Conservation (phyloP, 2,113 vertebrate species). For the Ancistrus triradiatus region DNA sequence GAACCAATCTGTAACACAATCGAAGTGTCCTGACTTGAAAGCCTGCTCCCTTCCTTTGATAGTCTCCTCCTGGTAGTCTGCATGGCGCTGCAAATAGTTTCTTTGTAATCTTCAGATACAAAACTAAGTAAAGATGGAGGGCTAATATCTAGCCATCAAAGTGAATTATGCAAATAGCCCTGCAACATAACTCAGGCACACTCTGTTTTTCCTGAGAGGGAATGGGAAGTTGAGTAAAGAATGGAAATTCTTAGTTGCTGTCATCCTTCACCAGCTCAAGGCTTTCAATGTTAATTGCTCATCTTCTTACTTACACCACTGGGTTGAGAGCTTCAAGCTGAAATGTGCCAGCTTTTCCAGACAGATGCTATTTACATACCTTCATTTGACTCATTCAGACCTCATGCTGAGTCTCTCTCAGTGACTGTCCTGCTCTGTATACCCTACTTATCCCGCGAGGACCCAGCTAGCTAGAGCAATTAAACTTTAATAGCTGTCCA, state of each 20-base stretch:
- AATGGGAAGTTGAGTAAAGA: constrained; percentile 52
- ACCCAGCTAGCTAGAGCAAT: constrained; percentile 52
- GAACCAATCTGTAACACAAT: constrained; percentile 81
- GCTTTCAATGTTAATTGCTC: constrained; percentile 29
- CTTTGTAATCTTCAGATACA: constrained; percentile 68
- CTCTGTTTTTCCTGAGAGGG: constrained; percentile 36
- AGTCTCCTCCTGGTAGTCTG: constrained; percentile 72
- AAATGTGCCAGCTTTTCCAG: constrained; percentile 18
- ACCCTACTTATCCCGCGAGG: constrained; percentile 35
- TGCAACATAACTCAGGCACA: constrained; percentile 71
- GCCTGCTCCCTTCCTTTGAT: constrained; percentile 74
- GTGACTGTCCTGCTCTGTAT: constrained; percentile 30
- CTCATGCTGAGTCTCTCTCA: constrained; percentile 11
- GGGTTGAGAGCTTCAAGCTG: background rate
- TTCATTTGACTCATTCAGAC: background rate
- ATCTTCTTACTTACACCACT: constrained; percentile 8
- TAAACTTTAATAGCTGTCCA: constrained; percentile 64
- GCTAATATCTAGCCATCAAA: constrained; percentile 72
- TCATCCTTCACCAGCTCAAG: constrained; percentile 43
- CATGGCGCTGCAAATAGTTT: constrained; percentile 65
- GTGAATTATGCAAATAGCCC: constrained; percentile 64
- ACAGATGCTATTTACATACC: constrained; percentile 45
- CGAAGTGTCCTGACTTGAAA: constrained; percentile 79
- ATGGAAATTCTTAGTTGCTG: constrained; percentile 43
- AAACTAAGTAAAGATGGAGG: constrained; percentile 61